Evolutionary conservation across 2,113 vertebrate genomes (phyloP).

Genomic region (Mohoua ochrocephala): DNA sequence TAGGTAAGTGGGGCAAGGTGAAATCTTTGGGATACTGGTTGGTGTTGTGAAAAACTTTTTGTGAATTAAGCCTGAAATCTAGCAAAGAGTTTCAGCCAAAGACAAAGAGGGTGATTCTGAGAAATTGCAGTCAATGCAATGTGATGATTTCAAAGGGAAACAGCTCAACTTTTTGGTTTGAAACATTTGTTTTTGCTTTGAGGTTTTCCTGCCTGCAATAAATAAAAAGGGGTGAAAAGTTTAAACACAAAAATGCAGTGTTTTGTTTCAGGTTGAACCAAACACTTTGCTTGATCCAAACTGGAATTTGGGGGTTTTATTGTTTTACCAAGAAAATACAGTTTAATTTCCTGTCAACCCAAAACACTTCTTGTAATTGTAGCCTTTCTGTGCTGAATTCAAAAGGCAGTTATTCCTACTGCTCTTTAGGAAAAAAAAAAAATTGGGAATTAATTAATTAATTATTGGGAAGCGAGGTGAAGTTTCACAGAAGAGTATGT

Average conservation of each 20-base stretch:
- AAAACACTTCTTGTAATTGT: conserved; percentile 9
- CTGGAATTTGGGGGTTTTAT: conserved; percentile 23
- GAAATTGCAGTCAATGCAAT: not conserved
- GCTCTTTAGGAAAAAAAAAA: conserved; percentile 40
- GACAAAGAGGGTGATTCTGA: conserved; percentile 11
- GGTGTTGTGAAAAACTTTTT: not conserved
- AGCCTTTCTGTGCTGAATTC: not conserved
- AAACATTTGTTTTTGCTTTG: conserved; percentile 68
- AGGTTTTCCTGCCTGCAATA: conserved; percentile 58
- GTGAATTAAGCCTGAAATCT: not conserved
- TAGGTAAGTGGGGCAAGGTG: not conserved
- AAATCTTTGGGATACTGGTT: not conserved
- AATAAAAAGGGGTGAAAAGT: conserved; percentile 62
- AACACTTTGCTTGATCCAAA: conserved; percentile 1
- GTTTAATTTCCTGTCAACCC: conserved; percentile 39
- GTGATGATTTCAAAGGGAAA: conserved; percentile 43
- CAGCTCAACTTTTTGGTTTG: not conserved
- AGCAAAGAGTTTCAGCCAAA: not conserved
- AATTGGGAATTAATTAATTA: not conserved
- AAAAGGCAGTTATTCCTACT: not conserved
- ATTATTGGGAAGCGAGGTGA: not conserved
- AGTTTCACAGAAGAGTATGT: not conserved
- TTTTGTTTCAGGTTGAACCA: conserved; percentile 45
- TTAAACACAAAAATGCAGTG: conserved; percentile 37
- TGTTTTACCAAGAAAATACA: conserved; percentile 46